phyloP scores from a whole-genome alignment of 1,140 invertebrate genomes.

The Drosophila varians region DNA sequence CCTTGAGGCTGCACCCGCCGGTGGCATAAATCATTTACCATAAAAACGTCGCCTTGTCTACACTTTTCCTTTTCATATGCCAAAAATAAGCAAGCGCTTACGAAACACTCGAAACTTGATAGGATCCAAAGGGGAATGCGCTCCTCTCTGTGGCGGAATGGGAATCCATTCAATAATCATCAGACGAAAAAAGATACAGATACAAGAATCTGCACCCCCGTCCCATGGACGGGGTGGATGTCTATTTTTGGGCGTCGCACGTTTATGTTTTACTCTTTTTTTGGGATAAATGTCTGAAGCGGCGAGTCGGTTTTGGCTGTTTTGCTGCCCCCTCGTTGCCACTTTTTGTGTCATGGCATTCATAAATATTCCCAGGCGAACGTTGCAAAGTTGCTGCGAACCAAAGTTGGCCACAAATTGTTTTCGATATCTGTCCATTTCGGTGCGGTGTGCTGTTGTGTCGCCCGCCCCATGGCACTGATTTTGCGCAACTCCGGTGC shows the following conservation, averaged over 20 bases:
- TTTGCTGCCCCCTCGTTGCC: slow-evolving; percentile 18
- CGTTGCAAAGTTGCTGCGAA: slow-evolving; percentile 68
- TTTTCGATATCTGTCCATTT: slow-evolving; percentile 40
- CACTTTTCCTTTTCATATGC: slow-evolving; percentile 79
- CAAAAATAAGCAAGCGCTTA: slow-evolving; percentile 76
- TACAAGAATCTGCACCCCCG: slow-evolving; percentile 18
- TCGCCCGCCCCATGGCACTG: slow-evolving; percentile 39
- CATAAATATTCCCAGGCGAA: slow-evolving; percentile 76
- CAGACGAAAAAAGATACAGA: slow-evolving; percentile 37
- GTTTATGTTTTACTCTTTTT: slow-evolving; percentile 69
- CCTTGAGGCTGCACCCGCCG: slow-evolving; percentile 70
- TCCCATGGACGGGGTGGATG: slow-evolving; percentile 71
- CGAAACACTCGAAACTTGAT: slow-evolving; percentile 67
- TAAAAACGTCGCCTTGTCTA: slow-evolving; percentile 77
- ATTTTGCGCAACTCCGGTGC: slow-evolving; percentile 65
- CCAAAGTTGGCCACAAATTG: slow-evolving; percentile 62
- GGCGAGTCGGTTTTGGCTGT: slow-evolving; percentile 18
- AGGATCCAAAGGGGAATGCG: slow-evolving; percentile 6
- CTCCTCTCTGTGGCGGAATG: neutral
- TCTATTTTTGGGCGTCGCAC: slow-evolving; percentile 79
- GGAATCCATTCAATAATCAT: slow-evolving; percentile 68
- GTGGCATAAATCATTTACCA: slow-evolving; percentile 78
- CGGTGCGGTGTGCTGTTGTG: slow-evolving; percentile 1
- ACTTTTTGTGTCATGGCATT: slow-evolving; percentile 45
- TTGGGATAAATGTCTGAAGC: slow-evolving; percentile 67